Base-by-base conservation (phyloP, 2,888 invertebrate species). In the Drosophila tanythrix region DNA sequence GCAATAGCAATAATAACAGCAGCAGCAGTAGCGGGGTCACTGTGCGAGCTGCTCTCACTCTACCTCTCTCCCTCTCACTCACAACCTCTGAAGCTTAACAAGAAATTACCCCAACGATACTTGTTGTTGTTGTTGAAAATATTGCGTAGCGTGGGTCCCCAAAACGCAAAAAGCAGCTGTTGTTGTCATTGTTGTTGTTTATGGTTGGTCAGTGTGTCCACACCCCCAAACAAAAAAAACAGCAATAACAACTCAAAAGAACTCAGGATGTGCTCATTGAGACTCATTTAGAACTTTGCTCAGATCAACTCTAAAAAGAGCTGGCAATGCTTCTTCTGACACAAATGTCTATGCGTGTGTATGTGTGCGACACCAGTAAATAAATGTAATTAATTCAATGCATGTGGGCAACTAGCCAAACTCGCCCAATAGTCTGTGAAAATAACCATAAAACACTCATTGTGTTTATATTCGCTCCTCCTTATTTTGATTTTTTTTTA, bases 261-360 rank as follows among this genome's bases (percentile, higher is more conserved):
- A 70, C 70, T 68, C 75, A 82, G 82, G 82, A 85, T 82, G 75
- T 74, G 64, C 70, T 78, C 66, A 80, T 80, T 82, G 56, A 80
- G 71, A 66, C 67, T 59, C 61, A 75, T 82, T 70, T 50, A 60
- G 52, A 55, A 62, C 55, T 18, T 27, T 36, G 27, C 25, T 8
- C 46, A 67, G 59, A 76, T 71, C 66, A 64, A 46, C 59, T 31
- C 13, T 43, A 21, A 40, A 18, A 43, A 65, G 66, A 56, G 55
- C 33, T 38, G 11, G 33, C 29, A 29, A 51, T 27, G 25, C 64
- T 33, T 38, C 31, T 40, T 50, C 38, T 40, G 31, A 27, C 15
- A 21, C 35, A 33, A 25, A n/a, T 33, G 5, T 18, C 11, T 3
- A 31, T 13, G 11, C 18, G 0, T 36, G 3, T 38, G 13, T 38